Evolutionary conservation across 2,113 vertebrate species (phyloP), one percentile per base, ranked within the genome.

Genomic region (Phocoena sinus): DNA sequence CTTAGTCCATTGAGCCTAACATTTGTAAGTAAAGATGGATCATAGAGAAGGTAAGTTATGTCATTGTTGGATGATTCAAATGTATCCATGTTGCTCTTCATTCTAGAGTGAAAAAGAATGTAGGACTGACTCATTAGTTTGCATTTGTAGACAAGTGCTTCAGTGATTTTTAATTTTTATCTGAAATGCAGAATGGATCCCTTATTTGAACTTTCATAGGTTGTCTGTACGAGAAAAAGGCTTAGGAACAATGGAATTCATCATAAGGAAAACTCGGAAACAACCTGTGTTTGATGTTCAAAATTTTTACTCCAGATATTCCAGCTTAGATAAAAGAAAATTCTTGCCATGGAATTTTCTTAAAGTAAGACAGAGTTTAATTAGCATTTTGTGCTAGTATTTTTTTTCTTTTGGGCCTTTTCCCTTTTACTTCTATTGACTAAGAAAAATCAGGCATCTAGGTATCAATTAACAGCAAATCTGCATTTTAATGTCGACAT

Each of bases 151-250:
- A 93, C 53, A 86, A 87, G 93, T 91, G 95, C 79, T 60, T 96
- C 92, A 31, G 85, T 58, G 96, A 62, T 58, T 94, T 96, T 95
- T 96, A 89, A 93, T 97, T 96, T 97, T 88, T 89, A 65, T 88
- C 79, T 89, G 74, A 83, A 90, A 90, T 87, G 71, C 88, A 86
- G 79, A 70, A 67, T 0, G 0, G 26, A 70, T 63, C 41, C 70
- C 44, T 15, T 38, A 1, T 95, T 92, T 82, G 53, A 89, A 94
- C n/a, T 76, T 96, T 67, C 82, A 62, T 56, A 9, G 76, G 53
- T 20, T 56, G 47, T 77, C 53, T 97, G 25, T 53, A 53, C 36
- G 63, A 67, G 77, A 44, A 73, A 81, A 70, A 65, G 58, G 9
- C 65, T 74, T 74, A 21, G 44, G 25, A 71, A 87, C 25, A 60